Percentiles rank a stretch among this genome's conserved stretches.
Conservation (phyloP, 2,888 invertebrate genomes). For the Dynastes hyllus region DNA sequence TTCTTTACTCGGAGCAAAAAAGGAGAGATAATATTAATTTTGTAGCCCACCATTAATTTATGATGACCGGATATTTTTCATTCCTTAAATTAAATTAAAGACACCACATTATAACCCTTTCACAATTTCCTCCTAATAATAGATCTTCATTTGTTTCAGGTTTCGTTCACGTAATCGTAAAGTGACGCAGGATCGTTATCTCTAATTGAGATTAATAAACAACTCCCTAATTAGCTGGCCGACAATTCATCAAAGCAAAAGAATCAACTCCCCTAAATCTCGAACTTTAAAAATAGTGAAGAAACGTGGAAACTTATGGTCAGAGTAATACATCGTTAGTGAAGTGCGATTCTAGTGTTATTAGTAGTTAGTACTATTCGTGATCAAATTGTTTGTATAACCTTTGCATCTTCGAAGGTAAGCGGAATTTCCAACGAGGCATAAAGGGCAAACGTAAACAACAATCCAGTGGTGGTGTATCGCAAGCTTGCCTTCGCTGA, state of each 20-base stretch:
- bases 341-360: background rate
- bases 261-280: background rate
- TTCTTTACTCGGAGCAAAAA: background rate
- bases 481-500: constrained; percentile 6
- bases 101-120: background rate
- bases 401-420: background rate
- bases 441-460: constrained; percentile 32
- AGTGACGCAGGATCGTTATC: constrained; percentile 36
- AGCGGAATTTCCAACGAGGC: background rate
- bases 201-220: constrained; percentile 44
- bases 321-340: background rate
- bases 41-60: background rate
- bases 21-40: background rate
- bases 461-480: background rate
- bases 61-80: background rate
- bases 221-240: constrained; percentile 12
- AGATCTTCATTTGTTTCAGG: constrained; percentile 40
- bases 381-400: constrained; percentile 5
- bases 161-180: constrained; percentile 26
- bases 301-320: too few relatives aligned
- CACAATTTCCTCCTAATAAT: constrained; percentile 14
- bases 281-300: background rate
- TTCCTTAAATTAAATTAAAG: background rate
- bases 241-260: constrained; percentile 1
- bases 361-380: background rate